These are phyloP conservation scores for Lasioglossum calceatum DNA, from an alignment of 2,888 invertebrate genomes.

Conservation along the genomic window DNA sequence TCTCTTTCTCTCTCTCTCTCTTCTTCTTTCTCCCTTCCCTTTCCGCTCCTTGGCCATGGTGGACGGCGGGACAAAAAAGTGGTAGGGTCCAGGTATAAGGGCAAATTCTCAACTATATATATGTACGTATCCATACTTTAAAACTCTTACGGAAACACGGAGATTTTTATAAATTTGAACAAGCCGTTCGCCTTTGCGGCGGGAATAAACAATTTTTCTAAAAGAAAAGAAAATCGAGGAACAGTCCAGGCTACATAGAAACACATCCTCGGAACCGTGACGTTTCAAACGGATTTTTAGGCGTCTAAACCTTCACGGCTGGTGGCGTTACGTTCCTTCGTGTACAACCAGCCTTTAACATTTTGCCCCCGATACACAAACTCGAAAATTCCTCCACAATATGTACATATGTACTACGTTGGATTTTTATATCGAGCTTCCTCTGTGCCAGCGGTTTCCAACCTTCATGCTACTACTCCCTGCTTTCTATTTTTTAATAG, in stretches of 20 bases:
- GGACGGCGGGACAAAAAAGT: constrained; percentile 73
- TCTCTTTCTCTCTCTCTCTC: constrained; percentile 43
- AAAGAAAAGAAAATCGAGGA: not conserved
- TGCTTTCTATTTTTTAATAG: too few species aligned
- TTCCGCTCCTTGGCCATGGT: constrained; percentile 38
- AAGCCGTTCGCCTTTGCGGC: constrained; percentile 8
- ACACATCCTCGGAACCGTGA: not conserved
- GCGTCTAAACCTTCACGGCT: not conserved
- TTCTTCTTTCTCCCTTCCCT: constrained; percentile 30
- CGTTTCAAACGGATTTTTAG: not conserved
- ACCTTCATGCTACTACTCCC: too few species aligned
- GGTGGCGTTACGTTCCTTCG: not conserved
- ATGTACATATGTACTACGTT: not conserved
- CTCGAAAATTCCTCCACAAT: not conserved
- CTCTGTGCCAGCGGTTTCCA: too few species aligned
- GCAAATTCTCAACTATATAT: constrained; percentile 71
- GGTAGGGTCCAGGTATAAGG: constrained; percentile 76
- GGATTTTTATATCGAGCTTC: not conserved
- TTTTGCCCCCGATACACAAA: not conserved
- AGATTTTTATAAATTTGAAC: constrained; percentile 49
- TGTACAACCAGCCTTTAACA: not conserved
- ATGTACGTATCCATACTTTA: constrained; percentile 40
- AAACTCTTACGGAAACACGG: constrained; percentile 64
- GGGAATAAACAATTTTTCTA: not conserved
- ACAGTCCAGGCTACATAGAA: not conserved